These are phyloP conservation scores for Parochlus steinenii DNA, from an alignment of 2,888 invertebrate species.

Conservation along the genomic window DNA sequence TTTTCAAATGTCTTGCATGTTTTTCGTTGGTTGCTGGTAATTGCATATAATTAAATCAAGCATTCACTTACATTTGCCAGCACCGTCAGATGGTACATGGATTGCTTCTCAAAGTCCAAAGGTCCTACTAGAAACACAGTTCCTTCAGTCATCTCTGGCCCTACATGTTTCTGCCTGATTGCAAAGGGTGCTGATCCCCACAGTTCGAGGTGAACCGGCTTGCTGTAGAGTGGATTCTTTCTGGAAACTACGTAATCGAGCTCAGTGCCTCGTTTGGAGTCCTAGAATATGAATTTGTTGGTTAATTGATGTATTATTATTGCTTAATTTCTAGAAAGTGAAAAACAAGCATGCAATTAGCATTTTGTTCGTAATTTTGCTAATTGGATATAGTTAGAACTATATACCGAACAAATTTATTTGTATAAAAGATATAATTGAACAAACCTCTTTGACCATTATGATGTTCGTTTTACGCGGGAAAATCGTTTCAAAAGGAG, in stretches of 20 bases:
- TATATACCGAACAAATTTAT: too few species aligned
- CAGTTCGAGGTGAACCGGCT: slow-evolving; percentile 66
- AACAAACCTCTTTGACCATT: slow-evolving; percentile 55
- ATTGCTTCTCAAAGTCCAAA: slow-evolving; percentile 76
- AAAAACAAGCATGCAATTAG: too few species aligned
- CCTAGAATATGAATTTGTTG: slow-evolving; percentile 37
- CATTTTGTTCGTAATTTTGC: too few species aligned
- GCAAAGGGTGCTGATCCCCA: slow-evolving; percentile 67
- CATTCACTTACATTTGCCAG: slow-evolving; percentile 70
- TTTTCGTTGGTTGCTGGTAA: too few species aligned
- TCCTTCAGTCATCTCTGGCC: slow-evolving; percentile 61
- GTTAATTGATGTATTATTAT: too few species aligned
- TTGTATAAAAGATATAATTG: too few species aligned
- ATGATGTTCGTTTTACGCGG: slow-evolving; percentile 64
- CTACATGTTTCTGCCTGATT: slow-evolving; percentile 57
- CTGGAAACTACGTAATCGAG: slow-evolving; percentile 65
- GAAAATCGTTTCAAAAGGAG: slow-evolving; percentile 66
- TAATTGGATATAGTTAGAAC: too few species aligned
- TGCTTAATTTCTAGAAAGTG: too few species aligned
- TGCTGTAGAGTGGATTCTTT: slow-evolving; percentile 60
- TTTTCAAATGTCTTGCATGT: too few species aligned
- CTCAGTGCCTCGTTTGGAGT: slow-evolving; percentile 62
- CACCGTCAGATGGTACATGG: slow-evolving; percentile 74
- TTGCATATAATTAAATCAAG: too few species aligned
- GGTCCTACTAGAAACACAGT: slow-evolving; percentile 59